Conservation (phyloP, 2,113 vertebrate genomes). For the Oreochromis aureus region DNA sequence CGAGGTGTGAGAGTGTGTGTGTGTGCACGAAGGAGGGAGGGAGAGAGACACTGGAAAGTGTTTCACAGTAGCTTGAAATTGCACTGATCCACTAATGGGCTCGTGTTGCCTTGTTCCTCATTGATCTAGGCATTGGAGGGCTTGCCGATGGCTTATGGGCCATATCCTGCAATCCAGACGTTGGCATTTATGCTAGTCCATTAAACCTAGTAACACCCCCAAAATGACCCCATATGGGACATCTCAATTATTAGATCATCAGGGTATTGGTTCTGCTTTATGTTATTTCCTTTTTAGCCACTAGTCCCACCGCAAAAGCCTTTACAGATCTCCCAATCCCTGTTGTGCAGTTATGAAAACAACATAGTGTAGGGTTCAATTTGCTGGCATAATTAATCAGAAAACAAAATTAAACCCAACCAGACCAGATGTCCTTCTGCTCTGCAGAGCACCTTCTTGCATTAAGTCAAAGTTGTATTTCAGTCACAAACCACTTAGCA, state of each 20-base stretch:
- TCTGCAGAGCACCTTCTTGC: neutral
- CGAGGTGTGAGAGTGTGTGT: neutral
- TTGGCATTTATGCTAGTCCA: conserved; percentile 21
- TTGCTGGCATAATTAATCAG: conserved; percentile 2
- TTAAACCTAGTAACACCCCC: conserved; percentile 29
- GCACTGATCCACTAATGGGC: conserved; percentile 57
- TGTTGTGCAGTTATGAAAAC: neutral
- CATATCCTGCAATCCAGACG: conserved; percentile 19
- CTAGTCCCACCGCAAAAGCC: neutral
- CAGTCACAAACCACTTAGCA: conserved; percentile 16
- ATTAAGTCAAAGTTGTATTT: neutral
- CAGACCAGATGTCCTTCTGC: conserved; percentile 4
- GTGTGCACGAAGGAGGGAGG: neutral
- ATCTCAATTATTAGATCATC: conserved; percentile 34
- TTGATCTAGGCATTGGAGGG: conserved; percentile 41
- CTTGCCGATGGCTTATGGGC: conserved; percentile 37
- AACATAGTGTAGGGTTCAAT: neutral
- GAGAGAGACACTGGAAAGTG: neutral
- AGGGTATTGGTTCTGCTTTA: neutral
- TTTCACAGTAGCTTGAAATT: conserved; percentile 32
- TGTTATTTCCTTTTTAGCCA: conserved; percentile 11
- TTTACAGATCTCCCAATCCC: neutral
- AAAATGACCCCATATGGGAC: conserved; percentile 7
- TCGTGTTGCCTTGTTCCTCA: conserved; percentile 45
- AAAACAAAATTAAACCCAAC: neutral